Evolutionary conservation across 2,113 vertebrate genomes (phyloP).

Genomic region (Holacanthus passer): DNA sequence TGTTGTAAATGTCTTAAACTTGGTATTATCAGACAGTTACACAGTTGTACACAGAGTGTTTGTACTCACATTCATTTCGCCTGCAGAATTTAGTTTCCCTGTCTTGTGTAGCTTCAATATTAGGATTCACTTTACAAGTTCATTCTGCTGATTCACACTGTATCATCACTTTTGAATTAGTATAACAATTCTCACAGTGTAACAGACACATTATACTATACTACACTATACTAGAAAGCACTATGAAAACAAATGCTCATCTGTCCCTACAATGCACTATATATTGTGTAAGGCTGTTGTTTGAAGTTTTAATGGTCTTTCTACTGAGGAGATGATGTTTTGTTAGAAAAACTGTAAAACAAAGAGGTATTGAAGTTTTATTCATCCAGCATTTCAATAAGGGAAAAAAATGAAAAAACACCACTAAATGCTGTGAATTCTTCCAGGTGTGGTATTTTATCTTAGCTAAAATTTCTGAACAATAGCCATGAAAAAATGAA

Average conservation of each 20-base stretch:
- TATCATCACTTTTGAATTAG: too few relatives aligned
- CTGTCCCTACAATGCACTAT: neutral
- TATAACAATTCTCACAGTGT: too few relatives aligned
- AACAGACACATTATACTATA: too few relatives aligned
- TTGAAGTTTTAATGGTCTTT: neutral
- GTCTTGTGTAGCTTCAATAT: too few relatives aligned
- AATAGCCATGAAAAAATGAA: neutral
- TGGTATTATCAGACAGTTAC: neutral
- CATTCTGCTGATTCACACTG: neutral
- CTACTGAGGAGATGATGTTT: neutral
- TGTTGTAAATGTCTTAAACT: neutral
- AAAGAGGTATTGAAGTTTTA: too few relatives aligned
- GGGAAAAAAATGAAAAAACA: fast-evolving
- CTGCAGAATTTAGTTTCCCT: neutral
- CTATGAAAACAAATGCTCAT: neutral
- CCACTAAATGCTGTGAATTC: neutral
- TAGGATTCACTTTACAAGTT: neutral
- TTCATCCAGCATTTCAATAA: neutral
- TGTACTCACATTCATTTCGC: neutral
- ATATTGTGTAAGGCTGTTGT: neutral
- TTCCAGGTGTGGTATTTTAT: neutral
- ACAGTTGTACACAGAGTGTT: neutral
- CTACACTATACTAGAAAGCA: neutral
- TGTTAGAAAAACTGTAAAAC: too few relatives aligned
- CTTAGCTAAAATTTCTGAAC: neutral